Percentiles rank a stretch among this genome's conserved stretches.
phyloP scores from a whole-genome alignment of 2,797 vertebrate genomes.

The Margarornis squamiger region DNA sequence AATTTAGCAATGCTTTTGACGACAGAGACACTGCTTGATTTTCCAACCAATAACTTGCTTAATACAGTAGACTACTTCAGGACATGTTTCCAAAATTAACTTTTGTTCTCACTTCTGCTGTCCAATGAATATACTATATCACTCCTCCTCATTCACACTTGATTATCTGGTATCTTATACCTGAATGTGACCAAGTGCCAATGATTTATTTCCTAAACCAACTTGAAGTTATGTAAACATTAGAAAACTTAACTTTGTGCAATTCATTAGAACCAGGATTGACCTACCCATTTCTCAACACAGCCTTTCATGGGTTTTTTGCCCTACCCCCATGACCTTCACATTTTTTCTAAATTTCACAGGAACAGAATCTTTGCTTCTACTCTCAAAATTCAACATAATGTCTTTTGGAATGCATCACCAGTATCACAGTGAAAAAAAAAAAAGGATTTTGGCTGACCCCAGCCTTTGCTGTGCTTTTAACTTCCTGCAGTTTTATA shows the following conservation, averaged over 20 bases:
- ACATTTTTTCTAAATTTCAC: not conserved
- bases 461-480: not conserved
- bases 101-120: not conserved
- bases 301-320: not conserved
- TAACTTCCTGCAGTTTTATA: not conserved
- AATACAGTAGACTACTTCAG: not conserved
- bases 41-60: not conserved
- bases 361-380: not conserved
- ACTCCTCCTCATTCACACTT: not conserved
- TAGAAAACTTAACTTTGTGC: not conserved
- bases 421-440: not conserved
- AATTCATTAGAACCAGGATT: not conserved
- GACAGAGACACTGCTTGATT: not conserved
- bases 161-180: not conserved
- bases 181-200: not conserved
- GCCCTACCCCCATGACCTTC: not conserved
- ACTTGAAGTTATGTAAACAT: not conserved
- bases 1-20: constrained; percentile 4
- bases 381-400: not conserved
- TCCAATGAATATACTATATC: not conserved
- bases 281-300: not conserved
- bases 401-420: not conserved
- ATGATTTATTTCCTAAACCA: not conserved
- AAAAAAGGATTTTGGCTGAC: not conserved
- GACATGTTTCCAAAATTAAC: not conserved